Evolutionary conservation across 30 jellyfish, hydroid and myxozoan species (phyloP).

Genomic region (Aurelia aurita complex sp. Pacific): DNA sequence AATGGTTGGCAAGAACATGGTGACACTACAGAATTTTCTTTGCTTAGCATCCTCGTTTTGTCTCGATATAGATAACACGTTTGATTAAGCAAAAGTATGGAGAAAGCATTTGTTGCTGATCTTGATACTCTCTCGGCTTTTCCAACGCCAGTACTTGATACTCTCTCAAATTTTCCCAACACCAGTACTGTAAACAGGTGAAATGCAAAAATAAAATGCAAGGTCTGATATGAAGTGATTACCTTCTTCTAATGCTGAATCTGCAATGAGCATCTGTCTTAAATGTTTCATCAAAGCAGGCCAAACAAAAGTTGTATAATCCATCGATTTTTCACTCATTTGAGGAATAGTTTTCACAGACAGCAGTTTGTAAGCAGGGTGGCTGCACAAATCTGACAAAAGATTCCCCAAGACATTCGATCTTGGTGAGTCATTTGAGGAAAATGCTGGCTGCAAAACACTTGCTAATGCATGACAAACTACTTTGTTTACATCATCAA

Average conservation of each 20-base stretch:
- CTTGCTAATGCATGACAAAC: conserved; percentile 88
- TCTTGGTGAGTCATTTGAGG: neutral
- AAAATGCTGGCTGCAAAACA: conserved; percentile 85
- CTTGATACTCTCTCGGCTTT: no score
- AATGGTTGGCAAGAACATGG: no score
- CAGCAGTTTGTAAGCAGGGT: conserved; percentile 84
- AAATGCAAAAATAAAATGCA: no score
- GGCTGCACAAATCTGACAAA: conserved; percentile 57
- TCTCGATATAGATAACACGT: no score
- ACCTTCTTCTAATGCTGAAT: conserved; percentile 95
- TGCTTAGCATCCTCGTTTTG: no score
- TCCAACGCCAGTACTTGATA: no score
- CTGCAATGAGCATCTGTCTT: conserved; percentile 94
- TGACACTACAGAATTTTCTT: no score
- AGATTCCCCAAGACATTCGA: conserved; percentile 49
- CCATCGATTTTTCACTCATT: conserved; percentile 78
- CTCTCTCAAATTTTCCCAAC: no score
- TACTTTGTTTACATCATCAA: conserved; percentile 73
- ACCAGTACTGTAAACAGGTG: no score
- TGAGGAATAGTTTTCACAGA: conserved; percentile 81
- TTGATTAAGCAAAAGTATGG: no score
- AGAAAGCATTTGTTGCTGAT: no score
- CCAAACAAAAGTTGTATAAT: conserved; percentile 90
- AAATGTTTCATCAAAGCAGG: conserved; percentile 86
- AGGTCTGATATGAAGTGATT: neutral